Conservation (phyloP, 1,140 invertebrate species). For the Heliconius melpomene region DNA sequence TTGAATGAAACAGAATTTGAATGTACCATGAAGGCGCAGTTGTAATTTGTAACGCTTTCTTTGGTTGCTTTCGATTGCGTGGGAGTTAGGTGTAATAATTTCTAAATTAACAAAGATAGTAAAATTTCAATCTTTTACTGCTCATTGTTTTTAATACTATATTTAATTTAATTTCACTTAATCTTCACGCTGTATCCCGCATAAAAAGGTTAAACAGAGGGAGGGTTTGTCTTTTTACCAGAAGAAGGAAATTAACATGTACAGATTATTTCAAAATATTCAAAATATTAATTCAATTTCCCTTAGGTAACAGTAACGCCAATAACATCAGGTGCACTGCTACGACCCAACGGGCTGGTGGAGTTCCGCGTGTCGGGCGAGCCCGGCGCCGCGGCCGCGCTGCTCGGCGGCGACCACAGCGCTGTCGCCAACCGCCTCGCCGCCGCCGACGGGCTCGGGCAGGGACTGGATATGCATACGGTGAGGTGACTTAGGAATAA, state of each 20-base stretch:
- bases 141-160: no score
- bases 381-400: conserved; percentile 53
- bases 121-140: no score
- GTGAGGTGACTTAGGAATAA: conserved; percentile 30
- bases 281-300: no score
- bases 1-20: no score
- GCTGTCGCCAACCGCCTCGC: conserved; percentile 55
- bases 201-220: no score
- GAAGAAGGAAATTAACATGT: no score
- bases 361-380: conserved; percentile 60
- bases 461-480: conserved; percentile 62
- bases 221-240: no score
- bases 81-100: not conserved
- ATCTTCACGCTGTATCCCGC: no score
- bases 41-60: conserved; percentile 5
- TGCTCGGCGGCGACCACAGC: conserved; percentile 53
- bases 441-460: conserved; percentile 52
- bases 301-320: conserved; percentile 56
- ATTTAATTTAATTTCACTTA: no score
- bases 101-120: not conserved
- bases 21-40: not conserved
- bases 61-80: not conserved
- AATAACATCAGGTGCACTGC: conserved; percentile 44
- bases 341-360: conserved; percentile 60
- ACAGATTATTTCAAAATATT: no score